Evolutionary conservation across 37 sponge, comb jelly and placozoan species (phyloP).

Genomic region (Crambe crambe): DNA sequence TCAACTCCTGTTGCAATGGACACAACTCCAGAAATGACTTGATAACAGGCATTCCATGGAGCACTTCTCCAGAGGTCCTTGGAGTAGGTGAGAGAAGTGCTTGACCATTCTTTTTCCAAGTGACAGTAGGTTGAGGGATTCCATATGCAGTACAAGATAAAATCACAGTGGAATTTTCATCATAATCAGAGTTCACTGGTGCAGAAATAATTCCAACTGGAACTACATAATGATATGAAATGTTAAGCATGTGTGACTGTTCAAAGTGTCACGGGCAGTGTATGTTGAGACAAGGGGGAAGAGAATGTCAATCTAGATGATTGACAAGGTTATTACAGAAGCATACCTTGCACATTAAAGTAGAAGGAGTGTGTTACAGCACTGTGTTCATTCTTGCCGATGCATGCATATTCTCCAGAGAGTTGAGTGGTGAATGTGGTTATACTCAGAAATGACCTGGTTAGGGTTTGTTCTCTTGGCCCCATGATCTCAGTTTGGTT

Average conservation of each 20-base stretch:
- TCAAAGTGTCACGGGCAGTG: not conserved
- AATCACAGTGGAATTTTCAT: not conserved
- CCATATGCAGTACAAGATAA: not conserved
- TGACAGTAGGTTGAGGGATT: not conserved
- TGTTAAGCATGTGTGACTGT: too few relatives aligned
- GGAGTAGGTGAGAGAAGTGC: too few relatives aligned
- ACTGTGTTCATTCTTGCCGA: not conserved
- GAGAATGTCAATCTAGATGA: not conserved
- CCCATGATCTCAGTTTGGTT: not conserved
- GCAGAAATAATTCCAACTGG: not conserved
- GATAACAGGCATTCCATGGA: not conserved
- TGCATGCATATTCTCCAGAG: slow-evolving; percentile 2
- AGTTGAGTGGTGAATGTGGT: not conserved
- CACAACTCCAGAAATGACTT: not conserved
- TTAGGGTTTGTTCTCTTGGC: not conserved
- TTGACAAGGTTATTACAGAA: not conserved
- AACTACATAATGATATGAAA: not conserved
- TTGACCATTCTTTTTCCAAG: slow-evolving; percentile 2
- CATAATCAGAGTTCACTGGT: not conserved
- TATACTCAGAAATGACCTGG: not conserved
- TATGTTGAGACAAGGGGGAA: not conserved
- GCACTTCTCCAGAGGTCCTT: not conserved
- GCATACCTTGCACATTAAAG: slow-evolving; percentile 4
- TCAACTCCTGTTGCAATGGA: not conserved
- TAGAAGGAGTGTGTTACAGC: not conserved